phyloP scores from a whole-genome alignment of 2,888 invertebrate genomes.

The Bombyx huttoni region DNA sequence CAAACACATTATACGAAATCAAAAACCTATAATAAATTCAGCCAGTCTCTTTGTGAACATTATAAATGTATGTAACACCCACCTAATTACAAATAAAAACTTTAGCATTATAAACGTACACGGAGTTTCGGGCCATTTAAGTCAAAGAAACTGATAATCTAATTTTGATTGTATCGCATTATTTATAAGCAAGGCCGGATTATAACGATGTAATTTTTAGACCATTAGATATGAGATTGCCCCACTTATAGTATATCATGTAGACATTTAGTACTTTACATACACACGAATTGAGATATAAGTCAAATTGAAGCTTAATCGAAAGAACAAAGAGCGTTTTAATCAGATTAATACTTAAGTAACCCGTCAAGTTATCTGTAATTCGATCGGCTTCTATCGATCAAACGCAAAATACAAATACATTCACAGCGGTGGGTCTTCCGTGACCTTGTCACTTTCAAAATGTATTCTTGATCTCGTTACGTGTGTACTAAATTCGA shows the following conservation, averaged over 20 bases:
- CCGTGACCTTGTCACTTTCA: slow-evolving; percentile 22
- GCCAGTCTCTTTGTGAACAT: neutral
- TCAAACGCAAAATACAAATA: slow-evolving; percentile 10
- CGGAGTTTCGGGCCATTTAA: neutral
- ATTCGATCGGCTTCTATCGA: slow-evolving; percentile 11
- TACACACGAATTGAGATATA: slow-evolving; percentile 9
- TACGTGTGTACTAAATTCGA: slow-evolving; percentile 1
- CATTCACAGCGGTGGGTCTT: slow-evolving; percentile 20
- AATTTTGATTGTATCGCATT: slow-evolving; percentile 2
- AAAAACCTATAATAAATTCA: neutral
- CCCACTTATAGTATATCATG: neutral
- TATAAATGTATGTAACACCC: slow-evolving; percentile 5
- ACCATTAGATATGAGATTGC: neutral
- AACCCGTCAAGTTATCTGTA: neutral
- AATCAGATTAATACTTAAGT: slow-evolving; percentile 13
- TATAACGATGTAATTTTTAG: slow-evolving; percentile 1
- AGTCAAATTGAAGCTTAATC: slow-evolving; percentile 16
- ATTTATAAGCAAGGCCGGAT: slow-evolving; percentile 4
- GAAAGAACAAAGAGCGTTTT: slow-evolving; percentile 29
- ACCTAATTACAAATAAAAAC: neutral
- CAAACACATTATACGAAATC: neutral
- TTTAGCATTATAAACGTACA: slow-evolving; percentile 1
- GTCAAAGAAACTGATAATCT: slow-evolving; percentile 2
- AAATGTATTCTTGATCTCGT: slow-evolving; percentile 10
- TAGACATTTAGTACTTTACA: slow-evolving; percentile 8